Conservation (phyloP, 2,797 vertebrate genomes). For the Hipposideros larvatus region DNA sequence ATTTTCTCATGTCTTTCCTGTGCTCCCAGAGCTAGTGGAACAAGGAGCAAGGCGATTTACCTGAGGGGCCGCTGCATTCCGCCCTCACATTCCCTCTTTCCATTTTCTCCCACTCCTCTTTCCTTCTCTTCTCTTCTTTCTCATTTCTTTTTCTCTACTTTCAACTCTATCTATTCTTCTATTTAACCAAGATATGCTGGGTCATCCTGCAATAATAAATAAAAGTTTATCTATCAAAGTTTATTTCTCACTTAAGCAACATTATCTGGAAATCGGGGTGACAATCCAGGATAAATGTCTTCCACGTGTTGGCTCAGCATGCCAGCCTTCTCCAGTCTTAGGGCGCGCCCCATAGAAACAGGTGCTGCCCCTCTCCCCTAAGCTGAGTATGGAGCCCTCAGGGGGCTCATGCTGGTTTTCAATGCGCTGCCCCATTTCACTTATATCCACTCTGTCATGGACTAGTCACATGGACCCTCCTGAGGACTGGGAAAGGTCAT, state of each 20-base stretch:
- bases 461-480: background rate
- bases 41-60: background rate
- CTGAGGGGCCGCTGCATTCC: background rate
- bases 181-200: background rate
- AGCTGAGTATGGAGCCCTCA: background rate
- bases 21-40: background rate
- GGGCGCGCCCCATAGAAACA: background rate
- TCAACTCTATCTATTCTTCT: background rate
- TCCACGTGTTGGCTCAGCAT: background rate
- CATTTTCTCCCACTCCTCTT: background rate
- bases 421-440: accelerated
- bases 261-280: background rate
- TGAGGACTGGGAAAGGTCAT: background rate
- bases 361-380: too few relatives aligned
- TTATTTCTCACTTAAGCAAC: slow-evolving; percentile 40
- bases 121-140: background rate
- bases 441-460: background rate
- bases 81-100: background rate
- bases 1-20: background rate
- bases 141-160: background rate
- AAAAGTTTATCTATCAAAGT: background rate
- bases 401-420: background rate
- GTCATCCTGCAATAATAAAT: background rate
- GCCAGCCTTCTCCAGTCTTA: background rate
- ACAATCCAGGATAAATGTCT: background rate